A percentile compares a stretch with the other conserved stretches of the same genome.
These are phyloP conservation scores for Drosophila elegans DNA, from an alignment of 1,140 invertebrate genomes.

Conservation along the genomic window DNA sequence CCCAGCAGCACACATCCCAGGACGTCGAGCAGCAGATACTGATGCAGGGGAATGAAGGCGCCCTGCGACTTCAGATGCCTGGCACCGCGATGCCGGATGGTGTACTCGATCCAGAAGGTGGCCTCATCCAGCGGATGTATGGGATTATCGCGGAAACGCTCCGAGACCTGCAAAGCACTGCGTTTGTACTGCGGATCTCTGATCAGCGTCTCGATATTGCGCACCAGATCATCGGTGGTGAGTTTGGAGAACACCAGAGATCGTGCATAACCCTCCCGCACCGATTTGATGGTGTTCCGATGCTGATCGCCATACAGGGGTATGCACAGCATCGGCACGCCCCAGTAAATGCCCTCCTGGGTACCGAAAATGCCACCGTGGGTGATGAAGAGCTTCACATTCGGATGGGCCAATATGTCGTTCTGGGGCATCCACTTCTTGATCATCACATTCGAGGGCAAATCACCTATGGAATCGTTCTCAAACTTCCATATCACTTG, in stretches of 20 bases:
- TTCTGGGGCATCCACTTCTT: slow-evolving; percentile 90
- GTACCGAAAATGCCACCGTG: slow-evolving; percentile 89
- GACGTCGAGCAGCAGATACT: slow-evolving; percentile 86
- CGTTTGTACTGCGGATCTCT: slow-evolving; percentile 76
- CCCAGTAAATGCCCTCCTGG: slow-evolving; percentile 88
- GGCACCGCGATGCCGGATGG: slow-evolving; percentile 86
- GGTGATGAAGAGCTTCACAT: slow-evolving; percentile 87
- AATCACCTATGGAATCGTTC: slow-evolving; percentile 81
- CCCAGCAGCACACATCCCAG: slow-evolving; percentile 59
- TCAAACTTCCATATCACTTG: slow-evolving; percentile 88
- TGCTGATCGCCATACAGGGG: slow-evolving; percentile 88
- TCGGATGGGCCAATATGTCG: slow-evolving; percentile 85
- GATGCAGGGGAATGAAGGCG: slow-evolving; percentile 84
- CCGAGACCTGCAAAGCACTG: slow-evolving; percentile 77
- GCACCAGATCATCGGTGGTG: slow-evolving; percentile 64
- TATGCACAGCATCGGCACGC: slow-evolving; percentile 88
- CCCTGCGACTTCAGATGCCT: slow-evolving; percentile 84
- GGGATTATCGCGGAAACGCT: slow-evolving; percentile 85
- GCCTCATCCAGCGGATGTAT: slow-evolving; percentile 86
- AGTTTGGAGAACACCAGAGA: slow-evolving; percentile 73
- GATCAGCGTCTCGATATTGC: slow-evolving; percentile 68
- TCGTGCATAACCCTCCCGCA: slow-evolving; percentile 78
- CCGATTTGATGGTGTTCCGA: slow-evolving; percentile 78
- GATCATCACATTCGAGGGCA: slow-evolving; percentile 87
- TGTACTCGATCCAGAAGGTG: slow-evolving; percentile 87